A percentile compares a stretch with the other conserved stretches of the same genome.
Conservation (phyloP, 2,888 invertebrate genomes). For the Tetropium fuscum region DNA sequence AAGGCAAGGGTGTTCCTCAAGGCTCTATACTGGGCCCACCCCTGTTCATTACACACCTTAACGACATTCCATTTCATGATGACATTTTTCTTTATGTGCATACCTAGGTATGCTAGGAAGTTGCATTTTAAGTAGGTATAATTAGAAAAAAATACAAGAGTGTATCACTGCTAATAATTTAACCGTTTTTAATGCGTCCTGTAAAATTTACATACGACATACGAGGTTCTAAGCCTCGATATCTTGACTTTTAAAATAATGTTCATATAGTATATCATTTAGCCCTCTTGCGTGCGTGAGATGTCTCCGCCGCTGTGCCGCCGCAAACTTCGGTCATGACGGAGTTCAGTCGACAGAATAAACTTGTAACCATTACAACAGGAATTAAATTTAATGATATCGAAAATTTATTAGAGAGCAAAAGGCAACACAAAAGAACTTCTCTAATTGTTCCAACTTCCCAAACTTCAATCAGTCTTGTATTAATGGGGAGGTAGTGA, state of each 20-base stretch:
- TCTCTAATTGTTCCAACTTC: constrained; percentile 46
- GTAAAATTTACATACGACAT: too few species aligned
- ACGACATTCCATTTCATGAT: too few species aligned
- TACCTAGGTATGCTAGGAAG: too few species aligned
- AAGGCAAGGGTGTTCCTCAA: too few species aligned
- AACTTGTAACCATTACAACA: constrained; percentile 59
- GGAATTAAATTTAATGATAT: constrained; percentile 59
- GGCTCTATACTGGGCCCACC: too few species aligned
- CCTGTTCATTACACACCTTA: too few species aligned
- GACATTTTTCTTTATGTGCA: too few species aligned
- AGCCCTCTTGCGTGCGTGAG: background rate
- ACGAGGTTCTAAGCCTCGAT: background rate
- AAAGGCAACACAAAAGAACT: constrained; percentile 52
- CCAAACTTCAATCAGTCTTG: constrained; percentile 42
- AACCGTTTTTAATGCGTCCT: too few species aligned
- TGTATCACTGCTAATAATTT: too few species aligned
- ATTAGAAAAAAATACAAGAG: too few species aligned
- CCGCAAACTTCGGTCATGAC: constrained; percentile 35
- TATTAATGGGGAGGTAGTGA: constrained; percentile 43
- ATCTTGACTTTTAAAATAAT: background rate
- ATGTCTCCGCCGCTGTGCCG: constrained; percentile 21
- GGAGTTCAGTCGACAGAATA: constrained; percentile 46
- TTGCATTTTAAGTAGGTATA: too few species aligned
- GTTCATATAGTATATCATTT: background rate
- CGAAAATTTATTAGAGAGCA: constrained; percentile 55